Evolutionary conservation across 2,113 vertebrate species (phyloP).

Genomic region (human): GRCh38 chr5:79625001-79625500

Average conservation of each 20-base stretch:
- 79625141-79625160: not conserved
- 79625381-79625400: not conserved
- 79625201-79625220: not conserved
- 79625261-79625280: not conserved
- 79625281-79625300: not conserved
- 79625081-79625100: not conserved
- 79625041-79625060: not conserved
- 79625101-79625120: not conserved
- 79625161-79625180: slow-evolving; percentile 25
- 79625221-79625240: not conserved
- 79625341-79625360: slow-evolving; percentile 23
- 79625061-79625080: not conserved
- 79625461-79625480: not conserved
- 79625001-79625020: not conserved
- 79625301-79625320: not conserved
- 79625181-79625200: not conserved
- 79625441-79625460: not conserved
- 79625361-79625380: slow-evolving; percentile 43
- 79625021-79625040: not conserved
- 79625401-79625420: not conserved
- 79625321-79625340: not conserved
- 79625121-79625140: slow-evolving; percentile 1
- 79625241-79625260: not conserved
- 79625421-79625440: slow-evolving; percentile 29
- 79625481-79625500: not conserved